A percentile compares a stretch with the other conserved stretches of the same genome.
Evolutionary conservation across 1,140 invertebrate species (phyloP).

Genomic region (Bombus vancouverensis): DNA sequence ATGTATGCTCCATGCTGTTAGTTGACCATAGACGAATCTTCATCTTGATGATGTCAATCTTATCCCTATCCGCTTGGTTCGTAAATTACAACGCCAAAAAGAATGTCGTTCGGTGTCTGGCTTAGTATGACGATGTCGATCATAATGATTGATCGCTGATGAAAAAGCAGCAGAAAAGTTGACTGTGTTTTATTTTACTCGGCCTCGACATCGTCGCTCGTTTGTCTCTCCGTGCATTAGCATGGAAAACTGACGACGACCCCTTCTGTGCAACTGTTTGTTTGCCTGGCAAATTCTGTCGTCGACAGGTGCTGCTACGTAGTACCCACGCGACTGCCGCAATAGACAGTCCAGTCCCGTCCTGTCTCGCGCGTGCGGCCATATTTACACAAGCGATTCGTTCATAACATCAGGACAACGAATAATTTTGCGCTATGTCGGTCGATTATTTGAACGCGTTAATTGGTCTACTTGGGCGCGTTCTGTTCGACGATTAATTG

Average conservation of each 20-base stretch:
- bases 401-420: background rate
- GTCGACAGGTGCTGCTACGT: background rate
- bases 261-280: background rate
- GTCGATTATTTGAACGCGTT: background rate
- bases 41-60: background rate
- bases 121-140: conserved; percentile 10
- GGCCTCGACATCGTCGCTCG: background rate
- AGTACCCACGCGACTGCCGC: too few species aligned
- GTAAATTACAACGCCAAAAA: background rate
- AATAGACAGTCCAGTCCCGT: too few species aligned
- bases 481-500: background rate
- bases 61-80: background rate
- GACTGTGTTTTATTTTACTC: background rate
- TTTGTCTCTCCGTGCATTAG: conserved; percentile 27
- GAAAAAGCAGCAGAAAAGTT: background rate
- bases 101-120: conserved; percentile 1
- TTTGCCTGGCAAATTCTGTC: background rate
- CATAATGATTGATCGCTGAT: conserved; percentile 27
- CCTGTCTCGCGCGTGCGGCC: too few species aligned
- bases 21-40: background rate
- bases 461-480: background rate
- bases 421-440: conserved; percentile 14
- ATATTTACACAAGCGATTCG: background rate
- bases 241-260: background rate
- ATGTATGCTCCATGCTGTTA: background rate